A percentile compares a stretch with the other conserved stretches of the same genome.
These are phyloP conservation scores for Gallinago solitaria DNA, from an alignment of 2,797 vertebrate species.

Conservation along the genomic window DNA sequence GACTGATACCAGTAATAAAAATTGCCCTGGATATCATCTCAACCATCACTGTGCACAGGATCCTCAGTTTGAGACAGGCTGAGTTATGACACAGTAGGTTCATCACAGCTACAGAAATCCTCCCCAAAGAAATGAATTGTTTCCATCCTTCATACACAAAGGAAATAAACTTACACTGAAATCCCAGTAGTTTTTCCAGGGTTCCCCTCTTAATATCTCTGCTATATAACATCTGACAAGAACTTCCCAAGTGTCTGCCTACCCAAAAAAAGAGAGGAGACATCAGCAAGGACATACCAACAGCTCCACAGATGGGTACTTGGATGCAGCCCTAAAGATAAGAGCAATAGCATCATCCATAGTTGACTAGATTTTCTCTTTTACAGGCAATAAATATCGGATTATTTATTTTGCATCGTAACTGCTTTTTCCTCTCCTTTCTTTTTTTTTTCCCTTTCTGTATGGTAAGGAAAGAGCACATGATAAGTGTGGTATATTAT, in stretches of 20 bases:
- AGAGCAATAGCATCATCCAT: background rate
- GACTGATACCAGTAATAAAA: background rate
- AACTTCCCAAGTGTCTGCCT: background rate
- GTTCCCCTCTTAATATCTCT: background rate
- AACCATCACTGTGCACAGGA: background rate
- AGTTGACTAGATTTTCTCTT: constrained; percentile 14
- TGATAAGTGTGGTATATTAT: constrained; percentile 55
- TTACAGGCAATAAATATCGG: constrained; percentile 42
- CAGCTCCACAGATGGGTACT: background rate
- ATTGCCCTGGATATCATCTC: background rate
- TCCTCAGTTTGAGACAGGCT: background rate
- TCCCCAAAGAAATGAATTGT: background rate
- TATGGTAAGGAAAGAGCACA: constrained; percentile 48
- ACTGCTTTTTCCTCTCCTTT: background rate
- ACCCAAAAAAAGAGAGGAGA: background rate
- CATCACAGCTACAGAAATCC: background rate
- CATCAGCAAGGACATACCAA: background rate
- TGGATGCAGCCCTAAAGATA: constrained; percentile 7
- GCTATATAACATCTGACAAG: background rate
- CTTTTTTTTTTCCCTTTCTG: background rate
- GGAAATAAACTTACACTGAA: background rate
- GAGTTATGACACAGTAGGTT: background rate
- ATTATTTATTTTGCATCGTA: constrained; percentile 60
- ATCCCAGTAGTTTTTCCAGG: background rate
- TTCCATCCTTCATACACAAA: background rate